Conservation (phyloP, 2,888 invertebrate genomes). For the Lysandra coridon region DNA sequence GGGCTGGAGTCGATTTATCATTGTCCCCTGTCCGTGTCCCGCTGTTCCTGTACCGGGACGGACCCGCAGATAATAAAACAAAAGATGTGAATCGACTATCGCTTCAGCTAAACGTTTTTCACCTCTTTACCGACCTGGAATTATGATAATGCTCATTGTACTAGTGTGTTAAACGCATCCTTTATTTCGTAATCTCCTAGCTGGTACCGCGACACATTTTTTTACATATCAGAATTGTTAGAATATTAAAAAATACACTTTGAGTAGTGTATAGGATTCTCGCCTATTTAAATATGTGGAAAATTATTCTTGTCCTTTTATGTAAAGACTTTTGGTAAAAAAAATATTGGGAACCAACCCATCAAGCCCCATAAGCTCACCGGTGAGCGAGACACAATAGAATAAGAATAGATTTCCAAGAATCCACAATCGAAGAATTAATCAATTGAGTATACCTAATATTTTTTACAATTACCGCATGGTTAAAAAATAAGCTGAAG, state of each 20-base stretch:
- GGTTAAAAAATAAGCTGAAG: background rate
- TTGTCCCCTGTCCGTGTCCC: constrained; percentile 49
- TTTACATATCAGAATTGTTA: no score
- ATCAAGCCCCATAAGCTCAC: no score
- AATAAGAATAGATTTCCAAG: no score
- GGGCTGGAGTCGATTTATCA: constrained; percentile 53
- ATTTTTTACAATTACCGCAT: background rate
- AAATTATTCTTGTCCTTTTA: no score
- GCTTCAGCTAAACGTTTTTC: constrained; percentile 31
- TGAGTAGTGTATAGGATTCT: no score
- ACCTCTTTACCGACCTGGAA: constrained; percentile 33
- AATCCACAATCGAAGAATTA: no score
- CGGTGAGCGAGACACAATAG: no score
- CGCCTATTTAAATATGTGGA: no score
- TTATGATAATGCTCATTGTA: constrained; percentile 29
- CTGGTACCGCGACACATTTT: background rate
- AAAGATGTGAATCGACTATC: constrained; percentile 40
- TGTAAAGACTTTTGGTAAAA: no score
- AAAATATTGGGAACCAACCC: no score
- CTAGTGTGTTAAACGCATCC: background rate
- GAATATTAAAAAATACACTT: no score
- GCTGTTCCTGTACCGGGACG: constrained; percentile 48
- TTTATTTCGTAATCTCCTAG: background rate
- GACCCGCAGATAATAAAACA: constrained; percentile 56
- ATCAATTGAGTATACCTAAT: no score